Evolutionary conservation across 2,888 invertebrate genomes (phyloP), one percentile per base, ranked within the genome.

Genomic region (Blastobasis adustella): DNA sequence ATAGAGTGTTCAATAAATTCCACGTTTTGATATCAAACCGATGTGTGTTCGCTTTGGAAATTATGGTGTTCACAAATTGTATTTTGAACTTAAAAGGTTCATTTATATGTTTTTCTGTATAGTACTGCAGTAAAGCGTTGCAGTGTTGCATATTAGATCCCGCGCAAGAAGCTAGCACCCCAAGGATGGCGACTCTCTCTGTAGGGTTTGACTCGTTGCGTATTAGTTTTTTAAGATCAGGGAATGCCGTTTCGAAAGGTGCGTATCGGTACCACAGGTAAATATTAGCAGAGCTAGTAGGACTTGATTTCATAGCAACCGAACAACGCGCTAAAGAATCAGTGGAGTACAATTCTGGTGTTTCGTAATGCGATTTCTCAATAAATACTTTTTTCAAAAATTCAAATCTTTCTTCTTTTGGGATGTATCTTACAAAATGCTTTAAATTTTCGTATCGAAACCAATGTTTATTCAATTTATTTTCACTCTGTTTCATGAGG

Each of bases 71-170:
- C 4, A 50, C 42, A 46, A 50, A 50, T 37, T 50, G 46, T 46
- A 50, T 40, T 46, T 50, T 50, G 38, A 50, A 50, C 46, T 61
- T 50, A 36, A 58, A 55, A 2, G 55, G 47, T 45, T 84, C 83
- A 52, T 83, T 83, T 8, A 79, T 76, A 56, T 83, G 81, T 55
- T 76, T 76, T 5, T 77, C 72, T 6, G 66, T 61, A 56, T 75
- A 79, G 58, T 70, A 78, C 51, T 76, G 64, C 0, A 84, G 54
- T 1, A 84, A 50, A 23, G 63, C 60, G 39, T 70, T 64, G 37
- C 80, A 52, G 53, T 81, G 54, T 40, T 68, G 54, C 41, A 54
- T 54, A 47, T 80, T 73, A 0, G 54, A 55, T 39, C 63, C 56
- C n/a, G 82, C 71, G 46, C 71, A 73, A 3, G 54, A 53, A 10